phyloP scores from a whole-genome alignment of 2,113 vertebrate species.

The Macaca mulatta region DNA sequence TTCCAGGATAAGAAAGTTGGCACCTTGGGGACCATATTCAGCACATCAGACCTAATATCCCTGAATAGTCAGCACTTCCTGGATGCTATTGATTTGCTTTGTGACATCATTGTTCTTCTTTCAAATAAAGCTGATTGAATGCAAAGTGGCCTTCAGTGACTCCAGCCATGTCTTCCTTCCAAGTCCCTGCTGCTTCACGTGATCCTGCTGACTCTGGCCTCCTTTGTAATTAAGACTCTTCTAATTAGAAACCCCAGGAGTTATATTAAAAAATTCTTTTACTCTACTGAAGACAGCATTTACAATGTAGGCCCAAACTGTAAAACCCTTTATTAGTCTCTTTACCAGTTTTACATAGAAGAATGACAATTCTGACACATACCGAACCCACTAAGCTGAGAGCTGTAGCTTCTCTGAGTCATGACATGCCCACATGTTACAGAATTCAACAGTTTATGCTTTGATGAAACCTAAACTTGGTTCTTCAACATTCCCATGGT shows the following conservation, averaged over 20 bases:
- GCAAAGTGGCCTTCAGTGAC: background rate
- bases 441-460: background rate
- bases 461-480: background rate
- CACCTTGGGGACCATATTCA: background rate
- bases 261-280: background rate
- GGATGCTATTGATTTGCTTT: background rate
- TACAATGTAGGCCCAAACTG: background rate
- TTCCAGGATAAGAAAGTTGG: background rate
- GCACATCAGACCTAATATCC: background rate
- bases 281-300: background rate
- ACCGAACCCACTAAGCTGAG: background rate
- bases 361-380: background rate
- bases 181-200: background rate
- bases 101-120: background rate
- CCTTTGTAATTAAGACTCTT: background rate
- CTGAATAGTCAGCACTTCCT: background rate
- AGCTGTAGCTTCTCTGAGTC: background rate
- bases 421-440: background rate
- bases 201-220: background rate
- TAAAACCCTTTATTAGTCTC: background rate
- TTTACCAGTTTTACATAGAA: background rate
- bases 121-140: background rate
- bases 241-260: background rate
- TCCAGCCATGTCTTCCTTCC: background rate
- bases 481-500: background rate